These are phyloP conservation scores for Lapara coniferarum DNA, from an alignment of 2,888 invertebrate species.

Conservation along the genomic window DNA sequence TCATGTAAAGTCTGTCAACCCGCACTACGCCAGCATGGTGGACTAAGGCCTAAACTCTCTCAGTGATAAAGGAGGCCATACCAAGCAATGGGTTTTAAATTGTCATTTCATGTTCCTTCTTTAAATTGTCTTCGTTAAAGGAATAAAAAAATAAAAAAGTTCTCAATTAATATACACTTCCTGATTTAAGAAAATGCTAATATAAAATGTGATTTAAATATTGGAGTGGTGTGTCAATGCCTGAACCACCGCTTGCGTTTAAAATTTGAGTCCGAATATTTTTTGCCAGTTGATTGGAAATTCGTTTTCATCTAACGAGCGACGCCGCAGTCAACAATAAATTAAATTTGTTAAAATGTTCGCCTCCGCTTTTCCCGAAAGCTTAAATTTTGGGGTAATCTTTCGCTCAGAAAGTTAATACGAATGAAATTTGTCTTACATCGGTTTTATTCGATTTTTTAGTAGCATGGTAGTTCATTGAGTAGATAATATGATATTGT, in stretches of 20 bases:
- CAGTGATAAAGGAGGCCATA: no score
- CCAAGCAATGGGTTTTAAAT: no score
- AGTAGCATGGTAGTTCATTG: background rate
- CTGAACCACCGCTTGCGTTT: conserved; percentile 42
- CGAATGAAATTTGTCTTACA: background rate
- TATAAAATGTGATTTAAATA: conserved; percentile 15
- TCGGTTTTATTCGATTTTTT: background rate
- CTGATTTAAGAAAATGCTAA: conserved; percentile 19
- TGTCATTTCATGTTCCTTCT: background rate
- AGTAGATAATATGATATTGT: no score
- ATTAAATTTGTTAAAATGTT: conserved; percentile 65
- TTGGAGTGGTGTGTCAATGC: conserved; percentile 20
- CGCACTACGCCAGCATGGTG: no score
- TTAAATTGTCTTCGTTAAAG: background rate
- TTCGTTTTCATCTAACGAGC: conserved; percentile 68
- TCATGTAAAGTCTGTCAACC: no score
- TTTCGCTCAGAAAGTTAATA: conserved; percentile 12
- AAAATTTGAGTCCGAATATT: conserved; percentile 57
- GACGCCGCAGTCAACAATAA: conserved; percentile 66
- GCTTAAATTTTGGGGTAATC: conserved; percentile 27
- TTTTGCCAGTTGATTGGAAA: conserved; percentile 63
- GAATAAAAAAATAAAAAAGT: background rate
- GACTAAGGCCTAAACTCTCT: no score
- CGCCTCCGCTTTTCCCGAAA: conserved; percentile 50
- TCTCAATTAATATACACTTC: conserved; percentile 12